Evolutionary conservation across 2,888 invertebrate genomes (phyloP).

Genomic region (Agrenia bidenticulata): DNA sequence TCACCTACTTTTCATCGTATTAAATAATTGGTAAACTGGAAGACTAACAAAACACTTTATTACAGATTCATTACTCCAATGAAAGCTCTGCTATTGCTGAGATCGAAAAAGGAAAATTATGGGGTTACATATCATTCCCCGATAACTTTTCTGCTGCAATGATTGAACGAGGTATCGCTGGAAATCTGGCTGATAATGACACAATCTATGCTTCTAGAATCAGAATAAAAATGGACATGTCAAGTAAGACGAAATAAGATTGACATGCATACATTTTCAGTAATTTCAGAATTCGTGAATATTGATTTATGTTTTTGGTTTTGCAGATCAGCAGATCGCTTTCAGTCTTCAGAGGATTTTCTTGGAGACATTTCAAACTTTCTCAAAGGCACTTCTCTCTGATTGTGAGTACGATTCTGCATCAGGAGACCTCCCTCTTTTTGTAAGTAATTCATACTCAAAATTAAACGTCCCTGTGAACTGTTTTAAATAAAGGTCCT

Average conservation of each 20-base stretch:
- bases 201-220: conserved; percentile 84
- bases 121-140: conserved; percentile 86
- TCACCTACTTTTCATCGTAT: neutral
- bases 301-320: neutral
- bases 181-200: conserved; percentile 80
- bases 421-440: conserved; percentile 44
- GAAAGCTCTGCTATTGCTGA: conserved; percentile 67
- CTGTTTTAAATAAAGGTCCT: neutral
- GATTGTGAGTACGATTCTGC: conserved; percentile 63
- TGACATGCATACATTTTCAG: neutral
- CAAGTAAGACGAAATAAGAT: conserved; percentile 65
- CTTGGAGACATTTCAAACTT: conserved; percentile 81
- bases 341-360: conserved; percentile 83
- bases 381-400: conserved; percentile 70
- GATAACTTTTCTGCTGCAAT: conserved; percentile 86
- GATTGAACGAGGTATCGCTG: conserved; percentile 75
- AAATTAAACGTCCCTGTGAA: neutral
- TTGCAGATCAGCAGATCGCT: conserved; percentile 86
- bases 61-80: conserved; percentile 7
- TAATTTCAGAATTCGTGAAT: neutral
- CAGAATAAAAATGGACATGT: conserved; percentile 88
- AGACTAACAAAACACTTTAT: too few species aligned
- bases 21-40: too few species aligned
- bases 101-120: conserved; percentile 74
- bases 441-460: conserved; percentile 30